Evolutionary conservation across 2,888 invertebrate genomes (phyloP).

Genomic region (Ophion slaviceki): DNA sequence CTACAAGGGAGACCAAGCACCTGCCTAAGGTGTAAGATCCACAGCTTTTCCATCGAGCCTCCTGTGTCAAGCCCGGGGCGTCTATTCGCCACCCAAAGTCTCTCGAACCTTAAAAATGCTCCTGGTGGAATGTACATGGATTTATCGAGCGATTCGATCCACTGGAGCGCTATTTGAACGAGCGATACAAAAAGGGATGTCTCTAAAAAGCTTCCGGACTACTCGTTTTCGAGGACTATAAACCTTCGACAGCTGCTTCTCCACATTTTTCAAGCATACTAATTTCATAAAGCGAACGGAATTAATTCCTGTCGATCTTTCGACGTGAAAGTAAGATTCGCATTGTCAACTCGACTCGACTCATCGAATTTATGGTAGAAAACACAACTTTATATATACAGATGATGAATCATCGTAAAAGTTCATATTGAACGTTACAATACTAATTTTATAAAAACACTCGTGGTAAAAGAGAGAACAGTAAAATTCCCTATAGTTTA

Average conservation of each 20-base stretch:
- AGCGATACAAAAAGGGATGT: neutral
- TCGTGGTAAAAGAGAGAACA: no score
- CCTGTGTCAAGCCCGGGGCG: slow-evolving; percentile 24
- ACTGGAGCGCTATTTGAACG: slow-evolving; percentile 13
- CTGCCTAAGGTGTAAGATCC: slow-evolving; percentile 43
- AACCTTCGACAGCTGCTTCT: neutral
- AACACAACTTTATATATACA: no score
- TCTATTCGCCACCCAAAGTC: slow-evolving; percentile 37
- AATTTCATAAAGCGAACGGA: neutral
- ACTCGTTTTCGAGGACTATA: neutral
- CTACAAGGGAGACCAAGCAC: slow-evolving; percentile 33
- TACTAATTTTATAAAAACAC: no score
- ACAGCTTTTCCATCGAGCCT: slow-evolving; percentile 36
- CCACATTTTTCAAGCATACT: no score
- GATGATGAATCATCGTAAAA: no score
- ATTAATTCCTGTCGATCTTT: neutral
- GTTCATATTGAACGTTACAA: no score
- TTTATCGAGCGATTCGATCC: neutral
- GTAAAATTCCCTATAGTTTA: no score
- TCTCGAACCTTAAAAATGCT: slow-evolving; percentile 18
- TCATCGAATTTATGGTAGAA: no score
- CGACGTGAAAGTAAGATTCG: no score
- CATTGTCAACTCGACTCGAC: no score
- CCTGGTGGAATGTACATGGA: slow-evolving; percentile 5
- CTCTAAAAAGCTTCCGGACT: neutral